phyloP scores from a whole-genome alignment of 2,797 vertebrate genomes.

The Malurus splendens region DNA sequence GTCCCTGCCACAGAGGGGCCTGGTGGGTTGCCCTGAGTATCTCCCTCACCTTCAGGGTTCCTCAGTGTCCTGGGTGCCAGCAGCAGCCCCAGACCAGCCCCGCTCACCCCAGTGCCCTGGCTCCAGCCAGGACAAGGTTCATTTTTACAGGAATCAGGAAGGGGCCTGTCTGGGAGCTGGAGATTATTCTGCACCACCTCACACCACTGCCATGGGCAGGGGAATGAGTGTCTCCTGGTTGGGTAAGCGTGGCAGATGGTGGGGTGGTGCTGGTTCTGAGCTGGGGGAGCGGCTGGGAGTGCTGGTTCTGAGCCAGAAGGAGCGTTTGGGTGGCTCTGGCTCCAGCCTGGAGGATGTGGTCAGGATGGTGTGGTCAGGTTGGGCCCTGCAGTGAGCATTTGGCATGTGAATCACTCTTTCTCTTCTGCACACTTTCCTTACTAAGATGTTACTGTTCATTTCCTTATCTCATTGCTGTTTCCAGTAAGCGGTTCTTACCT shows the following conservation, averaged over 20 bases:
- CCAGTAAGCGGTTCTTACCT: not conserved
- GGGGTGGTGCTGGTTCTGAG: fast-evolving
- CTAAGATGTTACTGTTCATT: not conserved
- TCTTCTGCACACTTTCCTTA: not conserved
- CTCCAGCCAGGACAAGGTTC: no score
- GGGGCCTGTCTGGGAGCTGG: no score
- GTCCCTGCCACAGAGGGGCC: fast-evolving
- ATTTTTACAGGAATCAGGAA: not conserved
- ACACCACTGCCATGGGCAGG: fast-evolving
- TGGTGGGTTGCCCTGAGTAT: fast-evolving
- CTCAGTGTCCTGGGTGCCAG: not conserved
- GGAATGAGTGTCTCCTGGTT: not conserved
- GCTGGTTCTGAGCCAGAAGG: not conserved
- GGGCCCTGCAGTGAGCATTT: not conserved
- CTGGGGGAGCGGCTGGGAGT: fast-evolving
- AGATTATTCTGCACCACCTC: not conserved
- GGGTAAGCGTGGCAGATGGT: fast-evolving
- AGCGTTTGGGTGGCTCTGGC: no score
- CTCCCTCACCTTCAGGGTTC: not conserved
- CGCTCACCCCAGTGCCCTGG: not conserved
- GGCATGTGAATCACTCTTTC: not conserved
- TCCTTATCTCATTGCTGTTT: not conserved
- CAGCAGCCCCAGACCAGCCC: not conserved
- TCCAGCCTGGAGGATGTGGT: not conserved
- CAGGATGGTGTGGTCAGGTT: fast-evolving